These are phyloP conservation scores for Ernsta delagoae DNA, from an alignment of 2,888 invertebrate genomes.

Conservation along the genomic window DNA sequence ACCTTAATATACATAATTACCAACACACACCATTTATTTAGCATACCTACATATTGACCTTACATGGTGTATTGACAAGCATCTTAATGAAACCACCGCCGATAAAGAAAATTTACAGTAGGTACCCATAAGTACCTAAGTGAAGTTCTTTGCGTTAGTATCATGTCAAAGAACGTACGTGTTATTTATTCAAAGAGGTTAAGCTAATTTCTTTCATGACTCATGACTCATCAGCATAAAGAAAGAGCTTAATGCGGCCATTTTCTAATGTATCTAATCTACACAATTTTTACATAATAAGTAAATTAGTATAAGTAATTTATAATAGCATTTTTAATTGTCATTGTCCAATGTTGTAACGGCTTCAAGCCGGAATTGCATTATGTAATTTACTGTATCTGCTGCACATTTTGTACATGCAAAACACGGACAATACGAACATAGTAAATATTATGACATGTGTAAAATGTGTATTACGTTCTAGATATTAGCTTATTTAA, in stretches of 20 bases:
- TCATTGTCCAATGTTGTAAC: conserved; percentile 17
- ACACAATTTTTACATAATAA: conserved; percentile 9
- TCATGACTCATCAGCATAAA: conserved; percentile 8
- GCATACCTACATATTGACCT: conserved; percentile 31
- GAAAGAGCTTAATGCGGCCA: not conserved
- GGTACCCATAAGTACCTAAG: not conserved
- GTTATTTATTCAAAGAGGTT: not conserved
- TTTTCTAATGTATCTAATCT: conserved; percentile 20
- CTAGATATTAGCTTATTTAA: too few relatives aligned
- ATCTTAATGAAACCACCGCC: conserved; percentile 24
- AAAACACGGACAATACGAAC: not conserved
- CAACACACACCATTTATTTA: conserved; percentile 2
- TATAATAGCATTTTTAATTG: conserved; percentile 3
- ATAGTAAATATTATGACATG: not conserved
- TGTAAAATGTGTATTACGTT: not conserved
- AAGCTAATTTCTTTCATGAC: not conserved
- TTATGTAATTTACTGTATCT: conserved; percentile 2
- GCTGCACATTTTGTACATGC: conserved; percentile 14
- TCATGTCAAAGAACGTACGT: not conserved
- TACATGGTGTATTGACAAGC: conserved; percentile 22
- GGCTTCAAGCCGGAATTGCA: conserved; percentile 19
- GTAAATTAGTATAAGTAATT: too few relatives aligned
- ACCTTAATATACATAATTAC: conserved; percentile 28
- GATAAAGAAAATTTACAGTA: conserved; percentile 22
- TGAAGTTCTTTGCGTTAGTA: conserved; percentile 20